These are phyloP conservation scores for Eleutherodactylus coqui DNA, from an alignment of 2,797 vertebrate species.

Conservation along the genomic window DNA sequence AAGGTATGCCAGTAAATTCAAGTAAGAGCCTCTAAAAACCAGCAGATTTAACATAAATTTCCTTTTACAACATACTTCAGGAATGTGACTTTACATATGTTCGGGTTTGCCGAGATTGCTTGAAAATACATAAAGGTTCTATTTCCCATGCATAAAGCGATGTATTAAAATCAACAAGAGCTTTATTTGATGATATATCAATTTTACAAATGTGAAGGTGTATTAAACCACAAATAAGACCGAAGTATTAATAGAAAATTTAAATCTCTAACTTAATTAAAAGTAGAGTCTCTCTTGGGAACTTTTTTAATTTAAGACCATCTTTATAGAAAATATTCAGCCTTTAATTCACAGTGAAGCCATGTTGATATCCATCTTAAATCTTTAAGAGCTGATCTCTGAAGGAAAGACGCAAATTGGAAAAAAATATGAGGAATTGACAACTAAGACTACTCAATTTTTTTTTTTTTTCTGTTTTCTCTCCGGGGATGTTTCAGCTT, in stretches of 20 bases:
- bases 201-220: slow-evolving; percentile 63
- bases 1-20: not conserved
- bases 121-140: slow-evolving; percentile 16
- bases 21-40: not conserved
- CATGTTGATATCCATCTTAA: slow-evolving; percentile 56
- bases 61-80: not conserved
- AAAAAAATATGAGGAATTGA: slow-evolving; percentile 36
- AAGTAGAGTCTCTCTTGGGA: slow-evolving; percentile 63
- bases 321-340: slow-evolving; percentile 62
- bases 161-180: slow-evolving; percentile 66
- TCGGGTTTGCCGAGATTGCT: not conserved
- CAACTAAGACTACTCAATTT: slow-evolving; percentile 27
- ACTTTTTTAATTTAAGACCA: slow-evolving; percentile 62
- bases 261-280: slow-evolving; percentile 70
- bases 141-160: slow-evolving; percentile 65
- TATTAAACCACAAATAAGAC: slow-evolving; percentile 65
- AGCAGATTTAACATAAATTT: slow-evolving; percentile 3
- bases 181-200: slow-evolving; percentile 66
- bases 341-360: slow-evolving; percentile 58
- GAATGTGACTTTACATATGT: slow-evolving; percentile 30
- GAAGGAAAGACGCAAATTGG: slow-evolving; percentile 33
- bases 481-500: slow-evolving; percentile 9
- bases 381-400: slow-evolving; percentile 52
- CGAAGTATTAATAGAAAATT: slow-evolving; percentile 64
- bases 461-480: not conserved